These are phyloP conservation scores for Lethenteron reissneri DNA, from an alignment of 2,113 vertebrate genomes.

Conservation along the genomic window DNA sequence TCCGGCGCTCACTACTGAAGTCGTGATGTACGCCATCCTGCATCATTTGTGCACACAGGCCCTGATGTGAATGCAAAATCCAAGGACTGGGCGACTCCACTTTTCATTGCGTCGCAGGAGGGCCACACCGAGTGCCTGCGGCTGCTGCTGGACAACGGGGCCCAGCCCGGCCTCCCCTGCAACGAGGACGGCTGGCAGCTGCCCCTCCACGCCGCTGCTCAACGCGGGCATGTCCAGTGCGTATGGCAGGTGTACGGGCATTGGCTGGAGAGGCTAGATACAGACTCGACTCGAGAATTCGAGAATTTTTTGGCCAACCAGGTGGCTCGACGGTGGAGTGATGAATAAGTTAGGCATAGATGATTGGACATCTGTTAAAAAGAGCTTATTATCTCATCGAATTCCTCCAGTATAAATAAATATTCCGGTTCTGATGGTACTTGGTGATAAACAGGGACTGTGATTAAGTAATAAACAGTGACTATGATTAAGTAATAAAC, in stretches of 20 bases:
- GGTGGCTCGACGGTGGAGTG: background rate
- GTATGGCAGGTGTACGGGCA: conserved; percentile 11
- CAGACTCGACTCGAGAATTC: background rate
- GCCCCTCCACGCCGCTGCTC: conserved; percentile 62
- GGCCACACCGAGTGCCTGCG: conserved; percentile 48
- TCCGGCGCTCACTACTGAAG: conserved; percentile 3
- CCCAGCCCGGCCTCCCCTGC: conserved; percentile 53
- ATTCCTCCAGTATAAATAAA: no score
- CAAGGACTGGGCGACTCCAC: conserved; percentile 52
- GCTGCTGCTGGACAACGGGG: conserved; percentile 34
- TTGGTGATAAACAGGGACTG: no score
- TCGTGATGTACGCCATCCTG: conserved; percentile 1
- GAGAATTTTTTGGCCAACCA: background rate
- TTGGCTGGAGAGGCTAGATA: background rate
- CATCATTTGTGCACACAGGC: conserved; percentile 25
- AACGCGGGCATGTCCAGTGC: conserved; percentile 52
- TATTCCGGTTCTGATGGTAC: no score
- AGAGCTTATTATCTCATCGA: no score
- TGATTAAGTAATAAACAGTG: no score
- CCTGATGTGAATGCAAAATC: conserved; percentile 53
- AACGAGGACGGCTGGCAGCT: conserved; percentile 51
- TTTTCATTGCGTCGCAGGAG: conserved; percentile 78
- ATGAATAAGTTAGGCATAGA: background rate
- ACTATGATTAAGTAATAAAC: no score
- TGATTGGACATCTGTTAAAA: background rate